phyloP scores from a whole-genome alignment of 1,140 invertebrate species.

The Galendromus occidentalis region DNA sequence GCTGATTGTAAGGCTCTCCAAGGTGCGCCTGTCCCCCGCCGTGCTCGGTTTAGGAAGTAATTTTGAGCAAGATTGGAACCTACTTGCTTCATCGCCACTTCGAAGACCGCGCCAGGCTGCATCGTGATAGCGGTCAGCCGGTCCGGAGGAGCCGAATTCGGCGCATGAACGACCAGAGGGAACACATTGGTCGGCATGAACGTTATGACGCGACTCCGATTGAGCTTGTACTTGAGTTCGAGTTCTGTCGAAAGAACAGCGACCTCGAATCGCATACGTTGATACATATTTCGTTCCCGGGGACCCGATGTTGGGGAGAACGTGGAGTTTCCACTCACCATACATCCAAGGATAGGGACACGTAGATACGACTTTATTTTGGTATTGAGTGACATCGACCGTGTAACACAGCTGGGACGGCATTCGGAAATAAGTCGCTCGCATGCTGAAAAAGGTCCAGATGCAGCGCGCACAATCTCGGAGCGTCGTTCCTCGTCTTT shows the following conservation, averaged over 20 bases:
- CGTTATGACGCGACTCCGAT: neutral
- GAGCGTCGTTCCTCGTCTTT: neutral
- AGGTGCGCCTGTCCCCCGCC: no score
- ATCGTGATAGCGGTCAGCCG: neutral
- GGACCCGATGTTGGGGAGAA: neutral
- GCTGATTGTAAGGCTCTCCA: no score
- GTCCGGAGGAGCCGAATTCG: neutral
- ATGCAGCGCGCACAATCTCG: neutral
- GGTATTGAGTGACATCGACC: neutral
- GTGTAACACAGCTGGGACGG: neutral
- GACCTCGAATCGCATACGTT: neutral
- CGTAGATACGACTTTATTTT: neutral
- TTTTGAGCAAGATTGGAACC: neutral
- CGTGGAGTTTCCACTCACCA: neutral
- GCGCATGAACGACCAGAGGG: neutral
- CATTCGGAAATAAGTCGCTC: neutral
- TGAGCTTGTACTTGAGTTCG: neutral
- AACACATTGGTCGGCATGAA: neutral
- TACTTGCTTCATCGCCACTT: neutral
- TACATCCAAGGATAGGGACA: neutral
- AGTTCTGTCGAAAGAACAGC: neutral
- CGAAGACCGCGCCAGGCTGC: neutral
- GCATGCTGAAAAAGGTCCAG: neutral
- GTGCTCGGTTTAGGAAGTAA: no score
- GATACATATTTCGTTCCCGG: neutral